phyloP scores from a whole-genome alignment of 1,140 invertebrate genomes.

The Protaetia brevitarsis region DNA sequence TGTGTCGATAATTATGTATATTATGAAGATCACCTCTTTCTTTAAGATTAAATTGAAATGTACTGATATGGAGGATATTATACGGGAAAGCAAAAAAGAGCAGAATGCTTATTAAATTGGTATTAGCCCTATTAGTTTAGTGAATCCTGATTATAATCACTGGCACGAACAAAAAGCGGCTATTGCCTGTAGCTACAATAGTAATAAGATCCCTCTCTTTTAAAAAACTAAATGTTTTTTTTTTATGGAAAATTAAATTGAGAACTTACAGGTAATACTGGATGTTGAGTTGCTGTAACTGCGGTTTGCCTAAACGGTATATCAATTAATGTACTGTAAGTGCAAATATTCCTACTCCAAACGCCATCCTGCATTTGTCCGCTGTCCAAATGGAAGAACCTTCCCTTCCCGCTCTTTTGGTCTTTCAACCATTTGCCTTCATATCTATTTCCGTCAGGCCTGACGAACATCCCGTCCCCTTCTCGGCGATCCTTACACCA shows the following conservation, averaged over 20 bases:
- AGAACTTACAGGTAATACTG: constrained; percentile 53
- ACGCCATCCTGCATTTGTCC: constrained; percentile 61
- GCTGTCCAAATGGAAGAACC: constrained; percentile 58
- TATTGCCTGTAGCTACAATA: no score
- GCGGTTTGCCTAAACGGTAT: constrained; percentile 56
- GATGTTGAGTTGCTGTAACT: constrained; percentile 52
- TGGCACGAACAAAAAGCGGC: no score
- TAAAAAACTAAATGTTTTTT: neutral
- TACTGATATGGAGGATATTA: no score
- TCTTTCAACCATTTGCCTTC: constrained; percentile 58
- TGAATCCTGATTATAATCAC: no score
- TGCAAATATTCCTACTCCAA: constrained; percentile 54
- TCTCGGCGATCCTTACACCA: constrained; percentile 50
- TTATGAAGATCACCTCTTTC: no score
- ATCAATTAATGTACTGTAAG: constrained; percentile 54
- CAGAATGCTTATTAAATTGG: no score
- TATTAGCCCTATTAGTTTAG: no score
- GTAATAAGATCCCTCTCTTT: no score
- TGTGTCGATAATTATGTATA: no score
- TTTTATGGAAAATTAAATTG: neutral
- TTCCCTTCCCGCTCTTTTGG: constrained; percentile 56
- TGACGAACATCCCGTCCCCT: constrained; percentile 43
- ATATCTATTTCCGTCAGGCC: constrained; percentile 57
- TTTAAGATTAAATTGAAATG: no score
- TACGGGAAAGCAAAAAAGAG: no score